Percentiles rank a stretch among this genome's conserved stretches.
These are phyloP conservation scores for Oreochromis grahami DNA, from an alignment of 2,797 vertebrate species.

Conservation along the genomic window DNA sequence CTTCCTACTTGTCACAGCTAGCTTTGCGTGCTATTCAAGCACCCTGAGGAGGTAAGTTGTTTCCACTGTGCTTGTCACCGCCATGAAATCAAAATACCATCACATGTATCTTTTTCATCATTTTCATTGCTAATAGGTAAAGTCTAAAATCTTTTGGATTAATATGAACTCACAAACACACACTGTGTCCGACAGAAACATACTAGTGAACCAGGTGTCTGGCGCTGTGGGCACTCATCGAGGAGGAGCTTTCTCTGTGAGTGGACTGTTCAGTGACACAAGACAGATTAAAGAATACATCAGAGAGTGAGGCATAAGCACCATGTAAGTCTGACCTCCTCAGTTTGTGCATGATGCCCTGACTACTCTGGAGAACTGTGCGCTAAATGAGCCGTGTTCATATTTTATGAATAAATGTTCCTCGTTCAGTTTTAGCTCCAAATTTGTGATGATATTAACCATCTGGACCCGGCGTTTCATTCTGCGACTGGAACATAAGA, in stretches of 20 bases:
- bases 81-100: not conserved
- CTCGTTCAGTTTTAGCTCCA: not conserved
- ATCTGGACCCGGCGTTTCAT: not conserved
- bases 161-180: not conserved
- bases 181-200: rapidly evolving
- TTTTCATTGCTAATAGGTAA: rapidly evolving
- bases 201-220: rapidly evolving
- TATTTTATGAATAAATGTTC: not conserved
- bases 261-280: not conserved
- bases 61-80: not conserved
- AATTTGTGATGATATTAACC: not conserved
- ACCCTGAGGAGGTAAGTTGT: not conserved
- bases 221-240: not conserved
- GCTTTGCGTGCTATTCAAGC: not conserved
- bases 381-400: not conserved
- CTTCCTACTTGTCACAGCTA: not conserved
- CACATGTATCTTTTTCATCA: not conserved
- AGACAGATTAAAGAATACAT: not conserved
- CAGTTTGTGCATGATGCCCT: not conserved
- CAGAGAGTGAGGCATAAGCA: not conserved
- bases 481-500: not conserved
- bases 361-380: not conserved
- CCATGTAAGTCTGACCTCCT: not conserved
- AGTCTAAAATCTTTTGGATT: not conserved
- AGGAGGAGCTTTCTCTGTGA: not conserved